phyloP scores from a whole-genome alignment of 1,140 invertebrate species.

The Mactra quadrangularis region DNA sequence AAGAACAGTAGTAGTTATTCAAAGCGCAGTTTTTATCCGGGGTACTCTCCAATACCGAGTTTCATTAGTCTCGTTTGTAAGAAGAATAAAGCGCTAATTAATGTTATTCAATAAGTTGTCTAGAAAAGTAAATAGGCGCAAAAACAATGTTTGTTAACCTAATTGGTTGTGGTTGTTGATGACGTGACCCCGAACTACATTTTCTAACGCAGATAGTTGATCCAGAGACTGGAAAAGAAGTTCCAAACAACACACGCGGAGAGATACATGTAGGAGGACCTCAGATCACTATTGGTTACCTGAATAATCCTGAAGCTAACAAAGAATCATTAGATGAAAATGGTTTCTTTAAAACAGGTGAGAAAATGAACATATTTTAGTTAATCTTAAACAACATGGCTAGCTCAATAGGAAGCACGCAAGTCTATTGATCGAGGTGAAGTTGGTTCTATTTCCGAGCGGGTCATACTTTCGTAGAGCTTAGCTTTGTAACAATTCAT shows the following conservation, averaged over 20 bases:
- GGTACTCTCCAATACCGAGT: too few relatives aligned
- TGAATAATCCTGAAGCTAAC: constrained; percentile 51
- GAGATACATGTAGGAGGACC: constrained; percentile 77
- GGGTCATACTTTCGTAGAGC: too few relatives aligned
- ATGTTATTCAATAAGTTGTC: neutral
- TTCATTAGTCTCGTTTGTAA: too few relatives aligned
- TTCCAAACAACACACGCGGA: constrained; percentile 65
- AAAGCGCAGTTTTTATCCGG: too few relatives aligned
- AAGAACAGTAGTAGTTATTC: too few relatives aligned
- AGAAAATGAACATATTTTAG: neutral
- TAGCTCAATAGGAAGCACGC: too few relatives aligned
- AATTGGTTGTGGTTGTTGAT: too few relatives aligned
- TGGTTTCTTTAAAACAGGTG: constrained; percentile 67
- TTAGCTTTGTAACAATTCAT: neutral
- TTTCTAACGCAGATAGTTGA: constrained; percentile 78
- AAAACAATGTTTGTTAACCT: neutral
- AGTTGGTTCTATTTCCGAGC: too few relatives aligned
- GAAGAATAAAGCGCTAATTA: neutral
- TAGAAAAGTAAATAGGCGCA: neutral
- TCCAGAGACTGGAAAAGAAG: constrained; percentile 66
- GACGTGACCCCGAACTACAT: too few relatives aligned
- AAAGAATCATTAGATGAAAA: constrained; percentile 52
- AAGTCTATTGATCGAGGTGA: too few relatives aligned
- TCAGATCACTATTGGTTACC: constrained; percentile 60
- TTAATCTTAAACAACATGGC: too few relatives aligned